Evolutionary conservation across 2,113 vertebrate species (phyloP).

Genomic region (Barbus barbus): DNA sequence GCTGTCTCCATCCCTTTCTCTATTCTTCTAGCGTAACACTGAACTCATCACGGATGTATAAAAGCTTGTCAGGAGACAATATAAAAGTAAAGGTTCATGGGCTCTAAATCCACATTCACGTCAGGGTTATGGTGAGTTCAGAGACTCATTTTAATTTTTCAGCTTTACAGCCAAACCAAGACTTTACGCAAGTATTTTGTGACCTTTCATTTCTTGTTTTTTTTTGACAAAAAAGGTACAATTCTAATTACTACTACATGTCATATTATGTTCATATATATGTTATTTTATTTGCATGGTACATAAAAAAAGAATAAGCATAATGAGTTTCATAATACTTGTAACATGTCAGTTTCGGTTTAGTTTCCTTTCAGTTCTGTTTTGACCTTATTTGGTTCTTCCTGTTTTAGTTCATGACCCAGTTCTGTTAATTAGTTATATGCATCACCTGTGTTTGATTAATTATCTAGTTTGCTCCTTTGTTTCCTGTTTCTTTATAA

Average conservation of each 20-base stretch:
- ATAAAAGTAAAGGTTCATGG: background rate
- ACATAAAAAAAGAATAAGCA: too few relatives aligned
- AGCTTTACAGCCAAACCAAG: background rate
- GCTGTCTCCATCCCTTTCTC: constrained; percentile 8
- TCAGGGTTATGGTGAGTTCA: background rate
- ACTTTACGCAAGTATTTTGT: background rate
- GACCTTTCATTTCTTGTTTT: too few relatives aligned
- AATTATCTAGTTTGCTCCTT: too few relatives aligned
- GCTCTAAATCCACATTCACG: background rate
- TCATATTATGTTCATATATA: background rate
- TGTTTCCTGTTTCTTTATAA: too few relatives aligned
- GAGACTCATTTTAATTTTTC: background rate
- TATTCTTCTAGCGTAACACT: background rate
- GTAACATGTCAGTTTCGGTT: too few relatives aligned
- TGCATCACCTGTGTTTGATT: too few relatives aligned
- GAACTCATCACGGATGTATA: background rate
- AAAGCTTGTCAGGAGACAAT: background rate
- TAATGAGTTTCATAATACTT: too few relatives aligned
- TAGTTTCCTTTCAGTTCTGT: too few relatives aligned
- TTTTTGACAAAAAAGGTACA: background rate
- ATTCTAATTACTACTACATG: background rate
- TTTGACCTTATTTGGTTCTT: too few relatives aligned
- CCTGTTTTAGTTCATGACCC: too few relatives aligned
- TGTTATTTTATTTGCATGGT: background rate
- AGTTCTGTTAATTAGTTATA: too few relatives aligned